Percentiles rank a stretch among this genome's conserved stretches.
Evolutionary conservation across 2,797 vertebrate genomes (phyloP).

Genomic region (Anomalospiza imberbis): DNA sequence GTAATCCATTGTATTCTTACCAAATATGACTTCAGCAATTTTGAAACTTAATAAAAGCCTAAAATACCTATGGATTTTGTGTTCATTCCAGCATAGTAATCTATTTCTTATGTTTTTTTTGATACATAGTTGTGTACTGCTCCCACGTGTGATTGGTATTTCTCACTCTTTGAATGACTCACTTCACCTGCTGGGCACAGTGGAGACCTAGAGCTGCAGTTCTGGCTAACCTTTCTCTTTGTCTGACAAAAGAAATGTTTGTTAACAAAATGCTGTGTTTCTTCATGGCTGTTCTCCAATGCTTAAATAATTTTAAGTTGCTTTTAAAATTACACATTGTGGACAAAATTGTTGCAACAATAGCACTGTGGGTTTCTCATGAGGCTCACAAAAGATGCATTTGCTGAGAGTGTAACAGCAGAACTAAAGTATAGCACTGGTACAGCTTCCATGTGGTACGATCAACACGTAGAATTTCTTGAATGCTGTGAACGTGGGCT

Average conservation of each 20-base stretch:
- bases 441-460: neutral
- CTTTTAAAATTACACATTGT: neutral
- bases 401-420: neutral
- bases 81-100: neutral
- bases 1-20: neutral
- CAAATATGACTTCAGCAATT: neutral
- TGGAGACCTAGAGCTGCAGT: neutral
- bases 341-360: neutral
- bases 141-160: neutral
- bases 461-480: neutral
- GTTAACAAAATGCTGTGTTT: neutral
- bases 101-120: neutral
- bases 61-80: neutral
- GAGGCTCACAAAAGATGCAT: neutral
- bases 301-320: neutral
- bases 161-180: neutral
- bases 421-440: neutral
- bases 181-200: neutral
- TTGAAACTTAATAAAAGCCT: neutral
- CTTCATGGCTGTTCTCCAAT: neutral
- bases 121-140: neutral
- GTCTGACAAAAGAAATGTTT: neutral
- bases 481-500: fast-evolving
- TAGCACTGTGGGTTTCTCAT: neutral
- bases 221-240: neutral